These are phyloP conservation scores for Sepioteuthis lessoniana DNA, from an alignment of 2,888 invertebrate species.

Conservation along the genomic window DNA sequence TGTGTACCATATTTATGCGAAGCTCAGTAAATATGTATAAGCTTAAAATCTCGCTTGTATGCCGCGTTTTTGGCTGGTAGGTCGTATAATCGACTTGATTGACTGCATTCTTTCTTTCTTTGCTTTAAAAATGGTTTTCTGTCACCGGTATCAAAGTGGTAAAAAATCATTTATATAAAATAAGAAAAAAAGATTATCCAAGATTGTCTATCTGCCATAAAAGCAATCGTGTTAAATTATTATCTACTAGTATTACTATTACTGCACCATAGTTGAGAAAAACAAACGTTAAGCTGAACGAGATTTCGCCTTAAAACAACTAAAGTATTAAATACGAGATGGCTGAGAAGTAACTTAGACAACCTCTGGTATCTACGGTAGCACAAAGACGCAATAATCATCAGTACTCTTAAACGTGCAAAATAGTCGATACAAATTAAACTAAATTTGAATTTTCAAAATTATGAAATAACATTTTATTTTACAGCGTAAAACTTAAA, in stretches of 20 bases:
- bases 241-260: neutral
- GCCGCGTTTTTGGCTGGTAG: no score
- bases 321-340: neutral
- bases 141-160: no score
- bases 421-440: neutral
- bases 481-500: neutral
- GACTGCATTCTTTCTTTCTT: no score
- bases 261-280: neutral
- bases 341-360: neutral
- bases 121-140: no score
- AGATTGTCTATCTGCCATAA: neutral
- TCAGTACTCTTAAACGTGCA: neutral
- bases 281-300: neutral
- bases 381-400: neutral
- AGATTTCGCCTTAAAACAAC: neutral
- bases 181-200: no score
- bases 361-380: neutral
- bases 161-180: no score
- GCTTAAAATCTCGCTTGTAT: no score
- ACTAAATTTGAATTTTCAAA: neutral
- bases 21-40: no score
- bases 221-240: neutral
- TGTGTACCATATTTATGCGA: no score
- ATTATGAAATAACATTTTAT: neutral
- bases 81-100: no score